Evolutionary conservation across 2,888 invertebrate genomes (phyloP).

Genomic region (Mellilla xanthometata): DNA sequence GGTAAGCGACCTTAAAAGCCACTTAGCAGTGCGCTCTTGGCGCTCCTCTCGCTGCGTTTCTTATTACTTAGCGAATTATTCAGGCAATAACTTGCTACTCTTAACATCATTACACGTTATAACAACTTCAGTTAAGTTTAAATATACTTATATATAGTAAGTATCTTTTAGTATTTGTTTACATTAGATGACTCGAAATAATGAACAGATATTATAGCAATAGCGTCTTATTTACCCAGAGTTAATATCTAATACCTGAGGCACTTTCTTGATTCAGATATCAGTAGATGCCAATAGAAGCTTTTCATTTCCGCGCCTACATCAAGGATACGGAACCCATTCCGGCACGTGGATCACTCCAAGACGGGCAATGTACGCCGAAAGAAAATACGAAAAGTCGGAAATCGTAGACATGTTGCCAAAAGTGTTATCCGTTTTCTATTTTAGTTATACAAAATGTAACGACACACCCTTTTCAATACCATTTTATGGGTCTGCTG

Average conservation of each 20-base stretch:
- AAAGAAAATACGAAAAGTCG: conserved; percentile 43
- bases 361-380: conserved; percentile 47
- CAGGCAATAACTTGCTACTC: conserved; percentile 19
- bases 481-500: conserved; percentile 29
- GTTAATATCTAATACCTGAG: conserved; percentile 22
- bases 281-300: conserved; percentile 57
- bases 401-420: conserved; percentile 46
- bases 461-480: conserved; percentile 32
- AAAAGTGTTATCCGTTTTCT: conserved; percentile 38
- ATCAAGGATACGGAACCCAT: conserved; percentile 60
- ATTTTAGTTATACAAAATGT: conserved; percentile 31
- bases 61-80: conserved; percentile 68
- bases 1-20: conserved; percentile 79
- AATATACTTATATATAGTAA: too few relatives aligned
- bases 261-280: conserved; percentile 44
- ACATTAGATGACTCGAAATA: conserved; percentile 3
- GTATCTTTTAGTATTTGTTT: too few relatives aligned
- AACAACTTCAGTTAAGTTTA: background rate
- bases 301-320: conserved; percentile 69
- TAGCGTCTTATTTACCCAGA: too few relatives aligned
- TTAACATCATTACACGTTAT: conserved; percentile 7
- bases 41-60: conserved; percentile 58
- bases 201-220: conserved; percentile 10
- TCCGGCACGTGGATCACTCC: conserved; percentile 56
- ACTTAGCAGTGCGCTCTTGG: conserved; percentile 69